Base-by-base conservation (phyloP, 2,797 vertebrate species). In the Megaceryle alcyon region DNA sequence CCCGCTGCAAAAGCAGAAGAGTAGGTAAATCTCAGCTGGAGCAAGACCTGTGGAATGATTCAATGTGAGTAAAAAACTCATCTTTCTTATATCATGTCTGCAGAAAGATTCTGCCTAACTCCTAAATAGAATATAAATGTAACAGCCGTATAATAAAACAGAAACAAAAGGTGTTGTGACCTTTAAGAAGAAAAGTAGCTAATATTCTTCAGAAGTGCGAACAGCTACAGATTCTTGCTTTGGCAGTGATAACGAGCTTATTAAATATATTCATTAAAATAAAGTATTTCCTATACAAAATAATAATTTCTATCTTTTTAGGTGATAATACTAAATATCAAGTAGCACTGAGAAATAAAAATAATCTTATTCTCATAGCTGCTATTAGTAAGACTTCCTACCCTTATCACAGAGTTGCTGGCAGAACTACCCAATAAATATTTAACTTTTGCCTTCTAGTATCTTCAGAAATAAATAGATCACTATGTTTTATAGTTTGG, bases 381-480 rank as follows among this genome's bases (percentile, higher is more conserved):
- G 76, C 46, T 90, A 54, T 89, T 94, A 84, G 8, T 35, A 76
- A 79, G 28, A 22, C 51, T 95, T 96, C 46, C 61, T 88, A 15
- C 26, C 49, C 43, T 86, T 90, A 29, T 17, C 18, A 23, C 60
- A 14, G 26, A 85, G 31, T 57, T 87, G 17, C 80, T 88, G 80
- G 43, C 63, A 82, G 81, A 93, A 84, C 56, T 94, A 65, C 76
- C 86, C 76, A 72, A 85, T 82, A 97, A 97, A 96, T 92, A 46
- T 92, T 83, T 97, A 78, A 80, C 41, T 72, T 96, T 73, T 78
- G 37, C 64, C 46, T 92, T 94, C 37, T 90, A 82, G 35, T 28
- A 33, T 86, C 69, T 92, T 96, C 71, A 68, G 63, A 94, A 97
- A 97, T 96, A 92, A 97, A 94, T 97, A 80, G 14, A 54, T 86